phyloP scores from a whole-genome alignment of 1,140 invertebrate genomes.

The Orius laevigatus region DNA sequence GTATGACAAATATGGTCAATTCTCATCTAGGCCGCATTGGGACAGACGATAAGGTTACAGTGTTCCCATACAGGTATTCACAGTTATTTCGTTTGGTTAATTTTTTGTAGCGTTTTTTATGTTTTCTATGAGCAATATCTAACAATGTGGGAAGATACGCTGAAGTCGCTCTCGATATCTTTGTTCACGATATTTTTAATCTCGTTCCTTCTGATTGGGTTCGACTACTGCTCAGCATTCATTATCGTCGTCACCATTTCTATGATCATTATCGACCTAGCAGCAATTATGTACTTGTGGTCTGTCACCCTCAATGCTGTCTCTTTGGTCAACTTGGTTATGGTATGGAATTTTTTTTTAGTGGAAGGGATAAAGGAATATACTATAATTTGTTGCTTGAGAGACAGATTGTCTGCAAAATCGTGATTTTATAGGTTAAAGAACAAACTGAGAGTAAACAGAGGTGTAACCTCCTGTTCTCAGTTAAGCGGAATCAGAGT shows the following conservation, averaged over 20 bases:
- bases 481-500: too few relatives aligned
- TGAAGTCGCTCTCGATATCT: constrained; percentile 75
- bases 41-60: constrained; percentile 42
- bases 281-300: constrained; percentile 97
- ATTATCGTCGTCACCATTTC: constrained; percentile 81
- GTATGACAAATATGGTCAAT: constrained; percentile 66
- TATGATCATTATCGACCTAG: constrained; percentile 83
- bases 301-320: constrained; percentile 90
- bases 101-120: constrained; percentile 69
- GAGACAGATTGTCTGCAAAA: too few relatives aligned
- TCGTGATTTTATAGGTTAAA: too few relatives aligned
- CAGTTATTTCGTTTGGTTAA: too few relatives aligned
- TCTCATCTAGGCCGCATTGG: constrained; percentile 31
- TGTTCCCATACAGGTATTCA: constrained; percentile 85
- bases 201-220: constrained; percentile 83
- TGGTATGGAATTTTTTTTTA: too few relatives aligned
- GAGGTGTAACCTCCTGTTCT: too few relatives aligned
- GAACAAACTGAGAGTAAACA: too few relatives aligned
- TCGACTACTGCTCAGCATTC: constrained; percentile 76
- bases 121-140: constrained; percentile 99
- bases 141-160: constrained; percentile 83
- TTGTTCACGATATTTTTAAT: constrained; percentile 84
- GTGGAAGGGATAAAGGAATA: too few relatives aligned
- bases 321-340: constrained; percentile 94
- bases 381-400: too few relatives aligned